Evolutionary conservation across 2,888 invertebrate species (phyloP).

Genomic region (Silvanus unidentatus): DNA sequence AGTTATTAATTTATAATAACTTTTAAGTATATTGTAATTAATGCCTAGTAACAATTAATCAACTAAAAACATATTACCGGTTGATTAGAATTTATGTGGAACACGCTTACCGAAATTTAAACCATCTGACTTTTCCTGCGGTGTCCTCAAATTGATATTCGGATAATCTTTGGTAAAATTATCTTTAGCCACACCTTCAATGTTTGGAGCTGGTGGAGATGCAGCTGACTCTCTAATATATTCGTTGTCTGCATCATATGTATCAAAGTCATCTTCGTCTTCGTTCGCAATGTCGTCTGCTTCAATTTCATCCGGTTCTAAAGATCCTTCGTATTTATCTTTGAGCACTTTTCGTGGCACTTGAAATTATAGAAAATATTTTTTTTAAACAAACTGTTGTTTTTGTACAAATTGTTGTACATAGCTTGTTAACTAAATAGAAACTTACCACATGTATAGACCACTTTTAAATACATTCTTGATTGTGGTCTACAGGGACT

Average conservation of each 20-base stretch:
- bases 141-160: conserved; percentile 31
- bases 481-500: conserved; percentile 75
- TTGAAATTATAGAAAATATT: conserved; percentile 39
- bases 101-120: conserved; percentile 40
- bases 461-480: conserved; percentile 78
- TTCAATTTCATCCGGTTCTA: conserved; percentile 69
- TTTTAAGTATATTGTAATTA: too few species aligned
- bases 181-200: conserved; percentile 44
- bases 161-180: conserved; percentile 39
- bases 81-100: too few species aligned
- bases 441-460: conserved; percentile 78
- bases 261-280: conserved; percentile 49
- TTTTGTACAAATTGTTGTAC: too few species aligned
- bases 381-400: too few species aligned
- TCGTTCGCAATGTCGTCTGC: conserved; percentile 45
- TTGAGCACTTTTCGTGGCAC: conserved; percentile 79
- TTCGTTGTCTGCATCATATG: conserved; percentile 49
- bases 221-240: conserved; percentile 54
- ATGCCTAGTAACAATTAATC: too few species aligned
- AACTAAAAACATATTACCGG: too few species aligned
- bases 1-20: too few species aligned
- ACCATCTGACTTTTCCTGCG: conserved; percentile 36
- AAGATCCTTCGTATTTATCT: conserved; percentile 72
- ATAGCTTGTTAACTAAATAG: too few species aligned
- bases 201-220: conserved; percentile 52